Evolutionary conservation across 2,888 invertebrate genomes (phyloP), one percentile per base, ranked within the genome.

Genomic region (Acanthosepion lycidas): DNA sequence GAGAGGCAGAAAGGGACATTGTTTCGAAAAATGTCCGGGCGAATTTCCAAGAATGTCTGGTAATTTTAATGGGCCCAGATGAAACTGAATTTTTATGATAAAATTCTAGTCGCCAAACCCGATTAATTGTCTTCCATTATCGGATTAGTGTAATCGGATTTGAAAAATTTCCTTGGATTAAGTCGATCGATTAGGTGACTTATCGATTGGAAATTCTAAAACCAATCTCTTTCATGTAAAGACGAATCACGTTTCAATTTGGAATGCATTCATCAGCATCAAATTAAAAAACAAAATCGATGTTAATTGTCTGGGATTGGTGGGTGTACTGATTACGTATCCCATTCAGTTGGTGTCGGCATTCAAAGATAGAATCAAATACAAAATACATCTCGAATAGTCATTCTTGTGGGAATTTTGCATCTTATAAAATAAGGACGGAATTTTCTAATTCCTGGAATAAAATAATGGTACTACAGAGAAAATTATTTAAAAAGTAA

Each of bases 101-200:
- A 78, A 78, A 33, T 78, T 33, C 78, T n/a, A 78, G n/a, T 78
- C 78, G n/a, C 78, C 78, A 78, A 78, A 78, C n/a, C 78, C 12
- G 78, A 78, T 78, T 78, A 78, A 78, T 78, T 78, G 78, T 78
- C 78, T 78, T 78, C 78, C 78, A 78, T 78, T 78, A 78, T 78
- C 78, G 33, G 78, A 78, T 78, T 78, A 78, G 23, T 15, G n/a
- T n/a, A n/a, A 78, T 78, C 78, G 33, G 78, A 78, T 78, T 33
- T n/a, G 78, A 78, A 78, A n/a, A 78, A 18, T 33, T 78, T 78
- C 2, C 33, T 78, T 78, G 78, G 78, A 78, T 78, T 78, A n/a
- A 78, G n/a, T 15, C 15, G 78, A 78, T 78, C 78, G 78, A 78
- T n/a, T 78, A 59, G 59, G 59, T 20, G 59, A 3, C 59, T n/a